Percentiles rank a stretch among this genome's conserved stretches.
These are phyloP conservation scores for Tachyglossus aculeatus DNA, from an alignment of 2,797 vertebrate genomes.

Conservation along the genomic window DNA sequence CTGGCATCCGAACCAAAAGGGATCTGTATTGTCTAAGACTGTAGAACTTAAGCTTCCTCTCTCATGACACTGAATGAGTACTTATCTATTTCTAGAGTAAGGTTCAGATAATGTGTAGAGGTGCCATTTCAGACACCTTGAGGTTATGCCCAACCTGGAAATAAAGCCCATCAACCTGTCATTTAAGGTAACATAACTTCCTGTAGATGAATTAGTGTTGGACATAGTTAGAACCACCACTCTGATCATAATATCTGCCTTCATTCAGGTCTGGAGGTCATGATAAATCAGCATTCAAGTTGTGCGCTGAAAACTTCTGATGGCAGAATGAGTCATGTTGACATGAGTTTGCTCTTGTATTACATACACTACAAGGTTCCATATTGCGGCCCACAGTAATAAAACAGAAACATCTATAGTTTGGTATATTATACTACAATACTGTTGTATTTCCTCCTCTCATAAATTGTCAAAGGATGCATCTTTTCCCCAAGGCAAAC, in stretches of 20 bases:
- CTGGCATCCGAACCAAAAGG: neutral
- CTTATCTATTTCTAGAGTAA: neutral
- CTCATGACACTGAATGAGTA: neutral
- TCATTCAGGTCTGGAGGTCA: neutral
- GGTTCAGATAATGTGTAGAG: neutral
- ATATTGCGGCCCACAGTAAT: no score
- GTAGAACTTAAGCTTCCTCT: neutral
- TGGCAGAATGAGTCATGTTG: no score
- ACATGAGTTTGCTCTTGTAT: no score
- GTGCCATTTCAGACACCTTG: neutral
- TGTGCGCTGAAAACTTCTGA: no score
- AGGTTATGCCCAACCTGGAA: rapidly evolving
- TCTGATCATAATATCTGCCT: neutral
- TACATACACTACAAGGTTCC: no score
- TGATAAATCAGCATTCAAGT: neutral
- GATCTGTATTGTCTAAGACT: neutral
- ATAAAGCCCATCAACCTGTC: neutral
- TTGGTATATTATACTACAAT: no score
- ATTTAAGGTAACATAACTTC: neutral
- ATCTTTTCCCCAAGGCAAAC: no score
- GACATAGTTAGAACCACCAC: neutral
- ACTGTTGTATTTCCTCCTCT: no score
- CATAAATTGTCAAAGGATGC: no score
- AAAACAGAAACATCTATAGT: no score
- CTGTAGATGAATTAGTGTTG: slow-evolving; percentile 2